A percentile compares a stretch with the other conserved stretches of the same genome.
Evolutionary conservation across 2,113 vertebrate species (phyloP).

Genomic region (Spea bombifrons): DNA sequence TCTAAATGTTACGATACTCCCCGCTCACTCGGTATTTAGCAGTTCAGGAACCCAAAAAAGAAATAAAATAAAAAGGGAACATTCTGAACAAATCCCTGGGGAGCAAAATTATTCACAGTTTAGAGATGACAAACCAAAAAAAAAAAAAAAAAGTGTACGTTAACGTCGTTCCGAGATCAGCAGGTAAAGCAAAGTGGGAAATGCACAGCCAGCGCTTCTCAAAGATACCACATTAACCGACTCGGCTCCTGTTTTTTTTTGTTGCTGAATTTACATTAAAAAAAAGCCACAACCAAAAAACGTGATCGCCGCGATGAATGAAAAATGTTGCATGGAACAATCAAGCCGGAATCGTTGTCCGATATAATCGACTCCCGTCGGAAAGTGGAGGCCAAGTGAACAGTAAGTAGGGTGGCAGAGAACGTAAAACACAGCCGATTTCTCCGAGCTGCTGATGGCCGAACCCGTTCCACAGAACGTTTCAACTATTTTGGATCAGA

Average conservation of each 20-base stretch:
- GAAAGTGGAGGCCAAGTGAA: too few relatives aligned
- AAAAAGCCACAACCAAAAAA: background rate
- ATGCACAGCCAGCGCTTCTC: conserved; percentile 1
- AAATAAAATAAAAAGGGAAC: conserved; percentile 3
- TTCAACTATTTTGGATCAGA: background rate
- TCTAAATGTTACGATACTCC: conserved; percentile 6
- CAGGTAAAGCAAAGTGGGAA: background rate
- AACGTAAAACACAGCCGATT: background rate
- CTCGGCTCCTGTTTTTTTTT: background rate
- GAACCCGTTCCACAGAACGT: background rate
- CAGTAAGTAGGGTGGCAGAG: too few relatives aligned
- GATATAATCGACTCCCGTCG: too few relatives aligned
- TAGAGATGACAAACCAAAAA: conserved; percentile 20
- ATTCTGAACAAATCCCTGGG: conserved; percentile 43
- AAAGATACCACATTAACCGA: background rate
- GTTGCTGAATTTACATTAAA: background rate
- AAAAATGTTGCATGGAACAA: background rate
- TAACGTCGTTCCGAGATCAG: conserved; percentile 19
- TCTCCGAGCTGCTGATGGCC: background rate
- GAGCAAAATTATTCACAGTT: conserved; percentile 41
- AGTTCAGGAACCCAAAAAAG: conserved; percentile 12
- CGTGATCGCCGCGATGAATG: background rate
- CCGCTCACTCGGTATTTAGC: conserved; percentile 30
- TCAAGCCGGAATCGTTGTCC: too few relatives aligned
- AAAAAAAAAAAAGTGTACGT: conserved; percentile 15